Percentiles rank a stretch among this genome's conserved stretches.
Conservation (phyloP, 2,797 vertebrate genomes). For the Leptatherina wallacei region DNA sequence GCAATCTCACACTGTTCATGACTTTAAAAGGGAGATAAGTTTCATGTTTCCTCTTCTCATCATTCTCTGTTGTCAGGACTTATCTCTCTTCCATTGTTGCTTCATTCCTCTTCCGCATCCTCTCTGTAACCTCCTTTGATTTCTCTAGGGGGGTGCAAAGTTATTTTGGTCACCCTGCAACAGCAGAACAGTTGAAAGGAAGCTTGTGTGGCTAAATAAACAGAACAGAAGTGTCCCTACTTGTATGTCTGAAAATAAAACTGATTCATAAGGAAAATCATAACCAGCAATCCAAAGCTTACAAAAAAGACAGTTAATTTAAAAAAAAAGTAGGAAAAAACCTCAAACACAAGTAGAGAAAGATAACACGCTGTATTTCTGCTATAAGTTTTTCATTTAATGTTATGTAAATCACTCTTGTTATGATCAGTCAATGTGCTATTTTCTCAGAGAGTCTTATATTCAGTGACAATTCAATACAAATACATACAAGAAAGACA, state of each 20-base stretch:
- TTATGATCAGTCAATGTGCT: not conserved
- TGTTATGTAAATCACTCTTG: not conserved
- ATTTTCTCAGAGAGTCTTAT: not conserved
- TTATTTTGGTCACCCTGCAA: constrained; percentile 2
- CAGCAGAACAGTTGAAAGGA: not conserved
- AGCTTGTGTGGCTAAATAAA: not conserved
- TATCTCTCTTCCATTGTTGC: not conserved
- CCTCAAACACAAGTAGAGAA: not conserved
- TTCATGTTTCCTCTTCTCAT: not conserved
- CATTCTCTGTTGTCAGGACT: not conserved
- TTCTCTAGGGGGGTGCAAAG: not conserved
- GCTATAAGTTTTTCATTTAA: not conserved
- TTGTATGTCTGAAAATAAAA: not conserved
- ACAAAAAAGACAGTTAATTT: too few relatives aligned
- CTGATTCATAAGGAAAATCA: not conserved
- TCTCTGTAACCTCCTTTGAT: constrained; percentile 3
- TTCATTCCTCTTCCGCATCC: constrained; percentile 2
- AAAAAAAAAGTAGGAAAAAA: not conserved
- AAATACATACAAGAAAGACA: not conserved
- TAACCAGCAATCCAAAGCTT: not conserved
- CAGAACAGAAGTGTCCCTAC: not conserved
- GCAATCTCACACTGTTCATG: not conserved
- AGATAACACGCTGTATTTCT: not conserved
- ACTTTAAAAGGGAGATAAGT: not conserved
- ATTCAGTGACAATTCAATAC: not conserved